Evolutionary conservation across 2,113 vertebrate genomes (phyloP), one percentile per base, ranked within the genome.

Genomic region (Aleadryas rufinucha): DNA sequence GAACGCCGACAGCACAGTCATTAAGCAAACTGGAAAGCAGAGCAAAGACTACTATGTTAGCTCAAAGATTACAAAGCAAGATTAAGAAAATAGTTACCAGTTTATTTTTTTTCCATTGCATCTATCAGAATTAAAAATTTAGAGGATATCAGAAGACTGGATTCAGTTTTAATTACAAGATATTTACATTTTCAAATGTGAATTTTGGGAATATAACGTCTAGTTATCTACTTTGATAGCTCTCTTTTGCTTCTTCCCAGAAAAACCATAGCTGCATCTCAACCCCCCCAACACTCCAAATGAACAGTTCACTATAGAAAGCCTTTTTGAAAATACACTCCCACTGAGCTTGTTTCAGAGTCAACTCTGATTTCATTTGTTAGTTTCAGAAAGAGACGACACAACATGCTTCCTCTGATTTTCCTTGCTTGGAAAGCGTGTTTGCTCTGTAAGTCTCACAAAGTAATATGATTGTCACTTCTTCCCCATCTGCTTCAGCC

Each of bases 81-180:
- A 91, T 45, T 14, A 95, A 35, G 60, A 52, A 86, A 86, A 90
- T 92, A 91, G 52, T 97, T 96, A 97, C 96, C 95, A 92, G 71
- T 68, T 96, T 95, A 92, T 23, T 95, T 95, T 96, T 96, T 95
- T 95, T 96, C 96, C 94, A 95, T 84, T 95, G 91, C 95, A 95
- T 95, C 94, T 96, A 97, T 93, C 68, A 84, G 93, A 88, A 94
- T 85, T 41, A 94, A 79, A 97, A 95, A 94, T 90, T 74, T 92
- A 93, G 75, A 96, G 30, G 45, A 59, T 39, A 93, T 86, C 82
- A 97, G 92, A 39, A 93, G 88, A 76, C 9, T n/a, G 21, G 71
- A 70, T 68, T 90, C 22, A 70, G 30, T 39, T 93, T 94, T 81
- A 70, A 23, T 74, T 27, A 85, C 35, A 77, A 81, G 28, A 49